Conservation (phyloP, 2,888 invertebrate species). For the Lasioglossum figueresi region DNA sequence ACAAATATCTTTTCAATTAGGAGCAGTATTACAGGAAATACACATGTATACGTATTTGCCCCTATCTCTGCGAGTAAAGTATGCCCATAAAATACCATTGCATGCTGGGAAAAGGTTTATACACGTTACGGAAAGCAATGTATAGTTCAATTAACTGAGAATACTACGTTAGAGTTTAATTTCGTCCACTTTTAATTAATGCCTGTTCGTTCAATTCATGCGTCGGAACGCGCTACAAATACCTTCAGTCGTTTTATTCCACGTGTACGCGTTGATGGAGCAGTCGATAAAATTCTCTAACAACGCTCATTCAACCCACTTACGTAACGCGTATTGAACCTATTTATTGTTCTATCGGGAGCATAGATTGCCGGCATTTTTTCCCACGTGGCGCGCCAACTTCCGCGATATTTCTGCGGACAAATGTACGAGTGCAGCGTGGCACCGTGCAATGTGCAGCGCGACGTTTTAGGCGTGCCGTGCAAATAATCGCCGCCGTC, state of each 20-base stretch:
- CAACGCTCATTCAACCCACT: constrained; percentile 4
- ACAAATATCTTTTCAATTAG: not conserved
- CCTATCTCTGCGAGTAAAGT: not conserved
- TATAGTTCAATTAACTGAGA: not conserved
- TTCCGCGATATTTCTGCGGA: constrained; percentile 6
- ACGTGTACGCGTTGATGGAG: not conserved
- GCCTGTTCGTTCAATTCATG: not conserved
- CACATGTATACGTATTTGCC: not conserved
- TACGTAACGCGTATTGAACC: constrained; percentile 16
- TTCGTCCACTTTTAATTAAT: constrained; percentile 26
- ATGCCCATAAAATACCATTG: not conserved
- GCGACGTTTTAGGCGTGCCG: constrained; percentile 25
- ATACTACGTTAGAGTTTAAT: not conserved
- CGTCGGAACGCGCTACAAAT: not conserved
- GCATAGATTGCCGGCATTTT: constrained; percentile 5
- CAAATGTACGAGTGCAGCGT: not conserved
- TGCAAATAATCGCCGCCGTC: constrained; percentile 20
- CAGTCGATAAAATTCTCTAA: constrained; percentile 9
- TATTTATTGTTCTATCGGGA: constrained; percentile 15
- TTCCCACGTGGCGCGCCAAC: not conserved
- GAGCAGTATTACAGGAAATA: too few species aligned
- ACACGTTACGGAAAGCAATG: not conserved
- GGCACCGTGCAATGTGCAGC: not conserved
- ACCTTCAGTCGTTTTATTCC: not conserved
- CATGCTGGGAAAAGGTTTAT: not conserved